Base-by-base conservation (phyloP, 2,888 invertebrate genomes). In the Galerucella pusilla region DNA sequence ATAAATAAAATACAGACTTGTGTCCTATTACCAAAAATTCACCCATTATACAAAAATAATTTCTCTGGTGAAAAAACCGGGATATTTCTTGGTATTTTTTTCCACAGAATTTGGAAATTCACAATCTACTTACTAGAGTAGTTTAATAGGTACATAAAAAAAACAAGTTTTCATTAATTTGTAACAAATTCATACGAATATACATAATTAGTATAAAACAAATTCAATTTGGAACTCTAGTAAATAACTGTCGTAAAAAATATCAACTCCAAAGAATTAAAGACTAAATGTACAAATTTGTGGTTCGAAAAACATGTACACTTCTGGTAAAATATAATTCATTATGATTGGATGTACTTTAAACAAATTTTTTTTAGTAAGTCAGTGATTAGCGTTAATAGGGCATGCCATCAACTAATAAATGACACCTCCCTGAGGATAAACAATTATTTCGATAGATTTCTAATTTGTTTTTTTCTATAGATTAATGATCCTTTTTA, bases 41-140 rank as follows among this genome's bases (percentile, higher is more conserved):
- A 75, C 76, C 75, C 77, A 75, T 71, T 66, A 74, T 79, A 79
- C 74, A 77, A 79, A 79, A 79, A 79, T 79, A 79, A 77, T 68
- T 75, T 77, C 75, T 76, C 64, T 70, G 70, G 66, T 75, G 72
- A 70, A 74, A 72, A 35, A 28, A 12, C n/a, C 35, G 35, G 35
- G 28, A 14, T 14, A 28, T 35, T 28, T 60, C 68, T 68, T 69
- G 57, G 68, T 61, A 64, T 61, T 59, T 68, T 68, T 64, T 75
- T 74, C 54, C 70, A 74, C 74, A 70, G 67, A 74, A 75, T 77
- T 67, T 11, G 65, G 67, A 46, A 59, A 77, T 64, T 45, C 45
- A 54, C 1, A 71, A 20, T 42, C 12, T 11, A 66, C 49, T 16
- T 45, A 66, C 59, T 66, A 45, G 35, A 64, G 64, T 74, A 76